Conservation (phyloP, 1,140 invertebrate genomes). For the Homarus americanus region DNA sequence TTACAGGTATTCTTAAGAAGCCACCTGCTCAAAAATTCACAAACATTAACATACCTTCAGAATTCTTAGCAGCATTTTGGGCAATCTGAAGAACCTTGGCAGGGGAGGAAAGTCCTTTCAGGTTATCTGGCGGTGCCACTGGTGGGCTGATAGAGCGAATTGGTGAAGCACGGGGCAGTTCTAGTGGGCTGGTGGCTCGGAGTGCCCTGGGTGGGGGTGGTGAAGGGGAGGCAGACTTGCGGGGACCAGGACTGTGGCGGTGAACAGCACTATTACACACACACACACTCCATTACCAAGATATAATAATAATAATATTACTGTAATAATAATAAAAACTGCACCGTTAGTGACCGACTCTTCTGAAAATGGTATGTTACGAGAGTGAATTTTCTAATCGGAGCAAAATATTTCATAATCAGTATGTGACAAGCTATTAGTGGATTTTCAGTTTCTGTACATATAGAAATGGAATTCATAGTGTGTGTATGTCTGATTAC, state of each 20-base stretch:
- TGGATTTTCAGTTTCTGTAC: too few relatives aligned
- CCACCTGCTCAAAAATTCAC: too few relatives aligned
- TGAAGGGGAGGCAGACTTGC: slow-evolving; percentile 52
- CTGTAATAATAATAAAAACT: too few relatives aligned
- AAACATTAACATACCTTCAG: slow-evolving; percentile 72
- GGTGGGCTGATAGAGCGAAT: slow-evolving; percentile 35
- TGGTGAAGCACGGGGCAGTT: slow-evolving; percentile 32
- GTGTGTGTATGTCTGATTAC: too few relatives aligned
- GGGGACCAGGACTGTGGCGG: slow-evolving; percentile 29
- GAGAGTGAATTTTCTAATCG: too few relatives aligned
- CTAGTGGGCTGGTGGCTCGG: slow-evolving; percentile 49
- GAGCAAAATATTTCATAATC: too few relatives aligned
- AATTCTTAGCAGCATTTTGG: slow-evolving; percentile 67
- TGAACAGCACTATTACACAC: neutral
- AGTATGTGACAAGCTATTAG: too few relatives aligned
- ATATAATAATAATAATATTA: too few relatives aligned
- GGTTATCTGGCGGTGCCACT: slow-evolving; percentile 29
- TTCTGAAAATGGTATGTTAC: too few relatives aligned
- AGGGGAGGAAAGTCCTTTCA: slow-evolving; percentile 68
- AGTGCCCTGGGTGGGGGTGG: slow-evolving; percentile 12
- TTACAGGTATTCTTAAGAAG: neutral
- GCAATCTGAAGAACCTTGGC: slow-evolving; percentile 71
- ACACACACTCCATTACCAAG: too few relatives aligned
- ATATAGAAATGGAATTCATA: too few relatives aligned
- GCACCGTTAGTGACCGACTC: too few relatives aligned